Evolutionary conservation across 2,797 vertebrate genomes (phyloP).

Genomic region (Allenopithecus nigroviridis): DNA sequence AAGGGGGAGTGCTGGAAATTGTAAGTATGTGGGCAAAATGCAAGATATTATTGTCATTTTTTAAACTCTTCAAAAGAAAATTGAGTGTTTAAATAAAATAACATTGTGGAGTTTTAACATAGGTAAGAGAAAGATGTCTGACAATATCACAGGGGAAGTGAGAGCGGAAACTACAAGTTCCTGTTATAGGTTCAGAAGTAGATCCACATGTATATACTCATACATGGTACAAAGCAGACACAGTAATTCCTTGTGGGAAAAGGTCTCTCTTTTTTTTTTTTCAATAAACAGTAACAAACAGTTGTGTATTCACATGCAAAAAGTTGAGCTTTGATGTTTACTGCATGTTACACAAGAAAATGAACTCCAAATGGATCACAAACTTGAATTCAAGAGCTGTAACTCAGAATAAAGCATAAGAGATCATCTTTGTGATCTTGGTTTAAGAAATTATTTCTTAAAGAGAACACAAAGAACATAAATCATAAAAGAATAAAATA

Average conservation of each 20-base stretch:
- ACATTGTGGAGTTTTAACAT: not conserved
- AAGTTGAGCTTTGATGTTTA: not conserved
- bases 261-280: not conserved
- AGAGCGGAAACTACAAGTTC: not conserved
- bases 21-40: not conserved
- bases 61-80: not conserved
- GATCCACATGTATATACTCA: too few relatives aligned
- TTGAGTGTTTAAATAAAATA: not conserved
- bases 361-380: not conserved
- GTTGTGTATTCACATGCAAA: too few relatives aligned
- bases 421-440: not conserved
- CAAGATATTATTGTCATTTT: not conserved
- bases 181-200: not conserved
- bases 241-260: not conserved
- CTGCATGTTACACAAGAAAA: not conserved
- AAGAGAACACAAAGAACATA: not conserved
- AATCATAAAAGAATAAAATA: not conserved
- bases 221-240: not conserved
- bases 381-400: not conserved
- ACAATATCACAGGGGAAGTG: not conserved
- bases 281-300: accelerated
- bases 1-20: not conserved
- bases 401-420: not conserved
- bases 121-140: not conserved
- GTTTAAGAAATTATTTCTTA: not conserved